Evolutionary conservation across 2,888 invertebrate genomes (phyloP), one percentile per base, ranked within the genome.

Genomic region (Heteromyza rotundicornis): DNA sequence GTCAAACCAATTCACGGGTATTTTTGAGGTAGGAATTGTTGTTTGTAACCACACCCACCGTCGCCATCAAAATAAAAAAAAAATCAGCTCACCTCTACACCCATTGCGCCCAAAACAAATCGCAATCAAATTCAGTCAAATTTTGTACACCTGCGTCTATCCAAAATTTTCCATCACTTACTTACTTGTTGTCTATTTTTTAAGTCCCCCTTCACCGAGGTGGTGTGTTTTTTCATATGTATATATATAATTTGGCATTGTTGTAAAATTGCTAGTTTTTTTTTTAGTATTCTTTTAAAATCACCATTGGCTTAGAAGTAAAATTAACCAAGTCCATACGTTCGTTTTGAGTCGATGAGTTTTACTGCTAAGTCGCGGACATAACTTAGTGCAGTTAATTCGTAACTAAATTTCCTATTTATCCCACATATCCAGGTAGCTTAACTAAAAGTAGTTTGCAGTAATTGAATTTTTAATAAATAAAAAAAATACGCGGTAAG

Each of bases 1-100:
- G 83, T 77, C 82, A 71, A 82, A 80, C 80, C 79, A 82, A 78
- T 81, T 82, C 76, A 77, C 81, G 80, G 82, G 81, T 80, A 80
- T 80, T 70, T 82, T 83, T 77, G 83, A 83, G 83, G 83, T 83
- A 83, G 81, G 83, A 80, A 68, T 75, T 70, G 57, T 63, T 73
- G 44, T 51, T 58, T 50, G 32, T 40, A 40, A 14, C 40, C 59
- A 57, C 40, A 54, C 57, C 35, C 17, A 36, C 58, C 54, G 50
- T 55, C 62, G 59, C 61, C 60, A 58, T 64, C 59, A 64, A 62
- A 56, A 24, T 16, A 65, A 36, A 23, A 44, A 61, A n/a, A 27
- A 27, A 50, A 44, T 58, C 52, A 64, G 50, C 35, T 40, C 16
- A 51, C 49, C 17, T 32, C 35, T 32, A 51, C 54, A 59, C 51